Conservation (phyloP, 2,113 vertebrate genomes). For the Coptodon bakossiorum region DNA sequence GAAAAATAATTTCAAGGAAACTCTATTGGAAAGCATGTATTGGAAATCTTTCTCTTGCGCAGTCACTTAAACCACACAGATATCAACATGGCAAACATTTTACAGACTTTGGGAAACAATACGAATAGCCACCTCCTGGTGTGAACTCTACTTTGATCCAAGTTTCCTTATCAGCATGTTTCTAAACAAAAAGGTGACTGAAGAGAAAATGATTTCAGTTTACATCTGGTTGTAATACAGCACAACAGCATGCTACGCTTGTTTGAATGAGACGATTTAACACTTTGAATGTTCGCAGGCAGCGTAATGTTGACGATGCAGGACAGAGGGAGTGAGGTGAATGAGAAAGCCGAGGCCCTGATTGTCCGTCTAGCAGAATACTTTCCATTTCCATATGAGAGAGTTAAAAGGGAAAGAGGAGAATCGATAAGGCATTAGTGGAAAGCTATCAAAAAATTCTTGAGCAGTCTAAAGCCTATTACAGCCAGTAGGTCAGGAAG, state of each 20-base stretch:
- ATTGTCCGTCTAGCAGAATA: conserved; percentile 47
- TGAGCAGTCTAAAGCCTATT: conserved; percentile 40
- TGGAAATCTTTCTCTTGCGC: background rate
- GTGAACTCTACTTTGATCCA: background rate
- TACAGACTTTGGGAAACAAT: background rate
- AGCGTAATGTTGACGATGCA: background rate
- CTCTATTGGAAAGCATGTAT: background rate
- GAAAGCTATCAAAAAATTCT: conserved; percentile 57
- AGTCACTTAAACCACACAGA: background rate
- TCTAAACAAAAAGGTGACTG: background rate
- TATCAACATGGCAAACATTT: background rate
- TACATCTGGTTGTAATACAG: background rate
- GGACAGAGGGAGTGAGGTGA: conserved; percentile 19
- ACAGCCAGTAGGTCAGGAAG: conserved; percentile 55
- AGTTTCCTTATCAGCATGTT: background rate
- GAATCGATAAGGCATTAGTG: conserved; percentile 74
- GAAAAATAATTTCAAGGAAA: background rate
- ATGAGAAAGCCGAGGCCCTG: conserved; percentile 16
- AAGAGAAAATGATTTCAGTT: background rate
- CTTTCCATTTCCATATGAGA: conserved; percentile 63
- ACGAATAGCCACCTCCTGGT: background rate
- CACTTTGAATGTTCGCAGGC: background rate
- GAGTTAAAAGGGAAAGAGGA: conserved; percentile 63
- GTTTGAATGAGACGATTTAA: background rate
- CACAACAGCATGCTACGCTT: background rate